These are phyloP conservation scores for Zoanthus gigantus DNA, from an alignment of 92 coral and sea anemone species.

Conservation along the genomic window DNA sequence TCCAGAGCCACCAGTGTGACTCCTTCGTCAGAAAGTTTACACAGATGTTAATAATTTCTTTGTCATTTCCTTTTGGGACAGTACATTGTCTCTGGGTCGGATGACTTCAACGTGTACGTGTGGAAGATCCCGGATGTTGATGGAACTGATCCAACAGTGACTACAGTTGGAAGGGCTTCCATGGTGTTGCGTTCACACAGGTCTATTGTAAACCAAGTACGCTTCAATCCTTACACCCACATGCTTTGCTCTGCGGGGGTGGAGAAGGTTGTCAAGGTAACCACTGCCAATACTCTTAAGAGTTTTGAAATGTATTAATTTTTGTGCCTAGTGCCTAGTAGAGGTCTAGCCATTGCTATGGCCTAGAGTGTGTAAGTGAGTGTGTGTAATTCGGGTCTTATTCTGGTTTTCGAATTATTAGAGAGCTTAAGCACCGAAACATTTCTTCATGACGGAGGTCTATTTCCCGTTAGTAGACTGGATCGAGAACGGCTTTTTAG, in stretches of 20 bases:
- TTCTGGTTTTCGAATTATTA: too few relatives aligned
- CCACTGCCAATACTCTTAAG: neutral
- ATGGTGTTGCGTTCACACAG: conserved; percentile 89
- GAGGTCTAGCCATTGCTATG: too few relatives aligned
- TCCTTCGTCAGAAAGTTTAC: too few relatives aligned
- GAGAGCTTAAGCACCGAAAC: too few relatives aligned
- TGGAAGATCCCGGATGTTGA: conserved; percentile 86
- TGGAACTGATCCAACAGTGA: conserved; percentile 35
- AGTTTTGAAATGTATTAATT: too few relatives aligned
- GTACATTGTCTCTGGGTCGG: conserved; percentile 96
- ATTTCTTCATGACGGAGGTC: too few relatives aligned
- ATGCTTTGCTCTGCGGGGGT: conserved; percentile 97
- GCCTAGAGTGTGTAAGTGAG: too few relatives aligned
- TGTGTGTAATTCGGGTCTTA: too few relatives aligned
- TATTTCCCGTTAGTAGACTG: too few relatives aligned
- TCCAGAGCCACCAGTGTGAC: too few relatives aligned
- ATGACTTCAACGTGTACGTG: conserved; percentile 92
- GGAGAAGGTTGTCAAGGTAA: conserved; percentile 93
- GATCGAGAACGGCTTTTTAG: too few relatives aligned
- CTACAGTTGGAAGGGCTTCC: conserved; percentile 78
- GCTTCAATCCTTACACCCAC: conserved; percentile 83
- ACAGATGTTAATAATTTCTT: neutral
- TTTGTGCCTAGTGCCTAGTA: too few relatives aligned
- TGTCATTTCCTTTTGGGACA: neutral
- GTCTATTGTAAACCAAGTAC: conserved; percentile 96